Evolutionary conservation across 2,888 invertebrate genomes (phyloP).

Genomic region (Tenthredo amoena): DNA sequence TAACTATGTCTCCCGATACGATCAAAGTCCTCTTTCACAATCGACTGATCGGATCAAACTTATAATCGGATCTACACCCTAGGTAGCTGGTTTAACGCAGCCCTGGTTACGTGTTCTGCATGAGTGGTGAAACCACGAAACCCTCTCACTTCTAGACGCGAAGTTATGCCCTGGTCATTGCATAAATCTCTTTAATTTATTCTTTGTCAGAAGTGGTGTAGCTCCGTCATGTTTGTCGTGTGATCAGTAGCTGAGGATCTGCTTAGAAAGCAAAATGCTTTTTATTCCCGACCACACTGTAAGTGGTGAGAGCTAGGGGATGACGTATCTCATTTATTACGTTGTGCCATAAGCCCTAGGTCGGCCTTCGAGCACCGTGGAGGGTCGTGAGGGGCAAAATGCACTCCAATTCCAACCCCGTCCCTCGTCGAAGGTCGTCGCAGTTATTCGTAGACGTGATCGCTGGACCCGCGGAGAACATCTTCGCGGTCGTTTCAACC

Average conservation of each 20-base stretch:
- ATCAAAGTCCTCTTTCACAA: neutral
- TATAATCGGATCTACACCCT: constrained; percentile 40
- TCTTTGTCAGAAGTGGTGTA: neutral
- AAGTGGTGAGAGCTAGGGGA: neutral
- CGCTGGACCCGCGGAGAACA: neutral
- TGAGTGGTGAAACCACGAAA: neutral
- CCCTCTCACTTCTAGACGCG: neutral
- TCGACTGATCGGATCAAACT: constrained; percentile 36
- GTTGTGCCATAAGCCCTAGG: neutral
- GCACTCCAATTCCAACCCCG: constrained; percentile 13
- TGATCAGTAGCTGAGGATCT: neutral
- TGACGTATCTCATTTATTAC: constrained; percentile 37
- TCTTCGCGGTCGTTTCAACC: constrained; percentile 24
- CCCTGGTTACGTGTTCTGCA: constrained; percentile 1
- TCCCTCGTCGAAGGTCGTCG: neutral
- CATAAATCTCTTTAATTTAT: neutral
- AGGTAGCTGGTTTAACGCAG: constrained; percentile 9
- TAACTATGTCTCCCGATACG: neutral
- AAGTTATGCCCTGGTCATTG: neutral
- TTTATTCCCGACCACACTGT: neutral
- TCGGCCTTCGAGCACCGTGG: neutral
- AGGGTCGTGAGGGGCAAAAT: neutral
- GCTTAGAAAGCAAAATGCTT: neutral
- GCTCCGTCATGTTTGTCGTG: neutral
- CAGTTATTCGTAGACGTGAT: constrained; percentile 8